Base-by-base conservation (phyloP, 2,888 invertebrate genomes). In the Fissipunctia ypsillon region DNA sequence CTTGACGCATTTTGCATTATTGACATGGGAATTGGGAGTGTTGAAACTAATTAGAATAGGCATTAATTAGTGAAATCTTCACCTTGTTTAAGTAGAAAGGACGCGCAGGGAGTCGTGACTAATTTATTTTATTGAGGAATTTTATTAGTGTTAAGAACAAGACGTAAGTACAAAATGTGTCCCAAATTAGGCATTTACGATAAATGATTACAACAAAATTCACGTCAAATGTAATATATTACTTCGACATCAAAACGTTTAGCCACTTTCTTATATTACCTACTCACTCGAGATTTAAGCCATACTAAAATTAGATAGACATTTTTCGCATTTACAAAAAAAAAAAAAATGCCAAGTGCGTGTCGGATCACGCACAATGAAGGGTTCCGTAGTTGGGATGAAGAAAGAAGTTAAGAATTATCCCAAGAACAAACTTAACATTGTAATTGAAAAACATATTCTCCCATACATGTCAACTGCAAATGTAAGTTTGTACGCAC, bases 31-130 rank as follows among this genome's bases (percentile, higher is more conserved):
- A 54, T 72, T 9, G 25, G 14, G 25, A 31, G 14, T 52, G n/a
- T 54, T 56, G 1, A 25, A 52, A 22, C 3, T 50, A 66, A 78
- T 61, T 73, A 38, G 4, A 61, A 54, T 12, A 61, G 52, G 25
- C 45, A 59, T 31, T 61, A 50, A 56, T 50, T 71, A n/a, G 31
- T 25, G 14, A 61, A 48, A 69, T 31, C 45, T 38, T 67, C 19
- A 19, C 45, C 35, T 50, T 45, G 14, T 38, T 59, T 45, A 25
- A 45, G 28, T 50, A 25, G 43, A 59, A 61, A 25, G 22, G 52
- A 35, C 31, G 41, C 14, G 16, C 31, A 52, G 52, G 25, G 16
- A 25, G 19, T 7, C n/a, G 54, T 38, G 12, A 43, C n/a, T n/a
- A 63, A 69, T 35, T 43, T 0, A 56, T 48, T 52, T 72, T 41